Base-by-base conservation (phyloP, 2,113 vertebrate species). In the Motacilla tschutschensis region DNA sequence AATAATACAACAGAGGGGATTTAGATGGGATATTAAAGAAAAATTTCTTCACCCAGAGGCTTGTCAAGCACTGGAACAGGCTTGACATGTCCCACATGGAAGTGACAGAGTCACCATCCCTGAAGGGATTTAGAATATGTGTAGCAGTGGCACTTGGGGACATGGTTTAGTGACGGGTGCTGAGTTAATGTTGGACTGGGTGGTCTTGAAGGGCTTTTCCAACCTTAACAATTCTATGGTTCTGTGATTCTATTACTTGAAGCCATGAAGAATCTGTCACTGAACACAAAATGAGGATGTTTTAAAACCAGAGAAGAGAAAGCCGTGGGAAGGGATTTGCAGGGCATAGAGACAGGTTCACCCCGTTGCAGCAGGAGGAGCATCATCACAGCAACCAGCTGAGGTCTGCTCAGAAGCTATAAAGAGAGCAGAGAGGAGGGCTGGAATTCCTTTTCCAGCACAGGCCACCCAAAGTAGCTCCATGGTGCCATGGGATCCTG, bases 311-410 rank as follows among this genome's bases (percentile, higher is more conserved):
- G 67, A 12, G 43, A 29, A 36, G 38, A 75, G 26, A 69, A 74
- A 40, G 47, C 31, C 10, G 3, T 12, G 28, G 74, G 50, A 63
- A 76, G 55, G 57, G n/a, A 55, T 55, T 16, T 51, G 31, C 14
- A 54, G 55, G 35, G 29, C 17, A 6, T 36, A 48, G 59, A 41
- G 29, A 31, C 17, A 21, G 22, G 36, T 69, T 60, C 36, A 47
- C 67, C 50, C 59, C 3, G 0, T 64, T 54, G 41, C 0, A 4
- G 55, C 0, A 6, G 35, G 40, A 73, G n/a, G 5, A 63, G 5
- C 21, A 54, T 35, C 69, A 14, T 57, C 59, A 8, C 10, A 53
- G 63, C 13, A 17, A 26, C 29, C 55, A 55, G 17, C 44, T 83
- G 53, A 51, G 12, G 15, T 36, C 13, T 2, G 4, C 54, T 78